These are phyloP conservation scores for Erpornis zantholeuca DNA, from an alignment of 2,113 vertebrate genomes.

Conservation along the genomic window DNA sequence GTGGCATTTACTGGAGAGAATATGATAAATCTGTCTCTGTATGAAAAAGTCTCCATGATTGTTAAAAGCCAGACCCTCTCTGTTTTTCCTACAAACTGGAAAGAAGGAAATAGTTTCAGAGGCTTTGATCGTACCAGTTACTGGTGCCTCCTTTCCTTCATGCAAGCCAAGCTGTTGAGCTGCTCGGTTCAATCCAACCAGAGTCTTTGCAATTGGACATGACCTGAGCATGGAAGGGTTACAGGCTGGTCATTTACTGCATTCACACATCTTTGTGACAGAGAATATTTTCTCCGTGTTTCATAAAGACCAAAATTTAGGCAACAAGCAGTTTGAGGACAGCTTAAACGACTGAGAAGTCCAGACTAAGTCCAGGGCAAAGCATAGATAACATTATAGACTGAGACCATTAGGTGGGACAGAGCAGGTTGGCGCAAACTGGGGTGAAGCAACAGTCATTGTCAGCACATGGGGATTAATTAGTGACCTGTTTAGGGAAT, in stretches of 20 bases:
- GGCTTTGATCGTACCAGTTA: not conserved
- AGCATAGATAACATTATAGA: not conserved
- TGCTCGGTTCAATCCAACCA: not conserved
- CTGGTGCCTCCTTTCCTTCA: not conserved
- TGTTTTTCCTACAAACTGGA: not conserved
- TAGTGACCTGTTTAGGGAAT: not conserved
- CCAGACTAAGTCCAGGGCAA: not conserved
- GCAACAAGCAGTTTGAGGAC: not conserved
- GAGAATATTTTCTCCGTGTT: not conserved
- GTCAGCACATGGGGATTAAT: not conserved
- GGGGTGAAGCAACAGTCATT: accelerated
- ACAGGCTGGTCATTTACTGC: not conserved
- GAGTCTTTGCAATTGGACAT: not conserved
- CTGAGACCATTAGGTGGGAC: not conserved
- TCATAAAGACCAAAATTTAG: not conserved
- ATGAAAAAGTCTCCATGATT: not conserved
- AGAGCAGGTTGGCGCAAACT: not conserved
- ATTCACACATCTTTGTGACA: not conserved
- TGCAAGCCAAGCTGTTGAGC: not conserved
- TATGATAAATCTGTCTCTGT: not conserved
- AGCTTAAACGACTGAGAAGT: not conserved
- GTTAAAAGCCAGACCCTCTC: not conserved
- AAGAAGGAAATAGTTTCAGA: not conserved
- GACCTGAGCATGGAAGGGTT: not conserved
- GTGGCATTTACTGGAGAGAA: not conserved